Conservation (phyloP, 2,888 invertebrate species). For the Agonum fuliginosum region DNA sequence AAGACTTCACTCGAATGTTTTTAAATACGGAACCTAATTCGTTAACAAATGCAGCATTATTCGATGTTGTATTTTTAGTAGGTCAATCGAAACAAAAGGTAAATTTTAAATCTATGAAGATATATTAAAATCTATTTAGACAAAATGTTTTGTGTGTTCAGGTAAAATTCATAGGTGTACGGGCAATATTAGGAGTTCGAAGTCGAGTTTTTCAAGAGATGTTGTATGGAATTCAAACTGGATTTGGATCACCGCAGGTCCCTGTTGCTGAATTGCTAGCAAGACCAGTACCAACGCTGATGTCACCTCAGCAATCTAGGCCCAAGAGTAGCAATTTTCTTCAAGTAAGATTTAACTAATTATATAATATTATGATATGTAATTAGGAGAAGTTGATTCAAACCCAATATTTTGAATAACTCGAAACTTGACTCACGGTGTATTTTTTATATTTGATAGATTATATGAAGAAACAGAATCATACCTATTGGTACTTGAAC, state of each 20-base stretch:
- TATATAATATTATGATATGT: too few relatives aligned
- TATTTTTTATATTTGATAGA: too few relatives aligned
- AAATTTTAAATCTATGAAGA: conserved; percentile 10
- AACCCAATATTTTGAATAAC: too few relatives aligned
- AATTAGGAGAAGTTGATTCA: too few relatives aligned
- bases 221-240: conserved; percentile 95
- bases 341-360: conserved; percentile 78
- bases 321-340: conserved; percentile 94
- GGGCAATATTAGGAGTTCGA: conserved; percentile 92
- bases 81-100: conserved; percentile 95
- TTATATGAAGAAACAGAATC: too few relatives aligned
- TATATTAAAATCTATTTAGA: conserved; percentile 27
- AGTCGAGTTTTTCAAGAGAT: conserved; percentile 96
- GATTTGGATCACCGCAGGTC: conserved; percentile 94
- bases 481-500: too few relatives aligned
- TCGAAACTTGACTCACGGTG: too few relatives aligned
- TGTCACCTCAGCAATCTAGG: conserved; percentile 89
- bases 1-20: conserved; percentile 93
- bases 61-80: conserved; percentile 93
- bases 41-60: conserved; percentile 86
- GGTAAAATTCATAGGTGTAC: conserved; percentile 88
- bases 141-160: conserved; percentile 53
- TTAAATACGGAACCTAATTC: conserved; percentile 88
- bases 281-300: conserved; percentile 88
- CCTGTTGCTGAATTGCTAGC: conserved; percentile 92